Evolutionary conservation across 1,140 invertebrate species (phyloP), one percentile per base, ranked within the genome.

Genomic region (Halyomorpha halys): DNA sequence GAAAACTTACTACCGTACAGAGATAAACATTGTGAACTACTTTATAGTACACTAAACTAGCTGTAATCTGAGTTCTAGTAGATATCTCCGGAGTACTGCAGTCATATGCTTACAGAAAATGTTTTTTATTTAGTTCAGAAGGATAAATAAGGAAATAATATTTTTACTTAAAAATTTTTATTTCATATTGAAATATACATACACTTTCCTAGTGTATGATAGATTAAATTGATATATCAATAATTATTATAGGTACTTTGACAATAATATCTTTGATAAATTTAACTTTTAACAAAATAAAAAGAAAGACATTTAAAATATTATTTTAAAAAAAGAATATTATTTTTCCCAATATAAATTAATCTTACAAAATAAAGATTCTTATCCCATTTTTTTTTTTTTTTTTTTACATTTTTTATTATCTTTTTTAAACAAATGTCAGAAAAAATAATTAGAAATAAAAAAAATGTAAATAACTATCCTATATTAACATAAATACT

Each of bases 211-310:
- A 39, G 53, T 56, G 53, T 56, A 56, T 25, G 23, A 56, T 25
- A 25, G 23, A 25, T 23, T 56, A 56, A 23, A 23, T 21, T 23
- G 18, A 56, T 56, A 21, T 56, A 56, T 56, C 23, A 23, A 23
- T 23, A 23, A 56, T 56, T 23, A 56, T 56, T 11, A 56, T 21
- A 56, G 53, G 53, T 56, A 56, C 53, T 56, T 25, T 25, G 53
- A 56, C 53, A 49, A 39, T 49, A 49, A 19, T 56, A 56, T 56
- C 23, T 23, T 27, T 21, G 6, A 56, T 25, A 56, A 56, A 56
- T 56, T 56, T 56, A 56, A 56, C 23, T 23, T 56, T 56, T 56
- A 56, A 56, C 53, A 56, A 56, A 56, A 56, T 23, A 21, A 56
- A 56, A 25, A 56, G 53, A 56, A 56, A 56, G 53, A 56, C 53